These are phyloP conservation scores for Pogonophryne albipinna DNA, from an alignment of 2,797 vertebrate species.

Conservation along the genomic window DNA sequence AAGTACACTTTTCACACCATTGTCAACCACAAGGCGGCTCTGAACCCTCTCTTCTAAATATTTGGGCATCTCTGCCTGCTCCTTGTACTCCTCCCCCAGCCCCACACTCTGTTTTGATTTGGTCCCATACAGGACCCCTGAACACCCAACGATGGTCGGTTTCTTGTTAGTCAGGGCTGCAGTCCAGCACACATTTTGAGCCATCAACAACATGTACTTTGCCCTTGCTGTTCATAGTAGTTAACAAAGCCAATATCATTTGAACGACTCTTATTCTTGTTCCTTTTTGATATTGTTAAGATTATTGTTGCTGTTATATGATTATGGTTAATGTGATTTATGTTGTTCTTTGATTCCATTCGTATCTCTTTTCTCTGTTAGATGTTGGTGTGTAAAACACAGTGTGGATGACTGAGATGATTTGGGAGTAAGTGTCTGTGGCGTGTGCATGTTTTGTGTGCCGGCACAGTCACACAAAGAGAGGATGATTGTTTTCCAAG, in stretches of 20 bases:
- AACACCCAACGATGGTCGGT: slow-evolving; percentile 34
- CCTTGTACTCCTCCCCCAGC: slow-evolving; percentile 34
- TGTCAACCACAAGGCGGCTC: slow-evolving; percentile 58
- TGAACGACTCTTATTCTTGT: slow-evolving; percentile 76
- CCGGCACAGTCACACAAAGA: slow-evolving; percentile 67
- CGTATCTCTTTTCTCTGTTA: slow-evolving; percentile 80
- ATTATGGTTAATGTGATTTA: slow-evolving; percentile 83
- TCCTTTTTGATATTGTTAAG: slow-evolving; percentile 84
- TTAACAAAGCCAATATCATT: slow-evolving; percentile 83
- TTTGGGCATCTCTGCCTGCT: slow-evolving; percentile 31
- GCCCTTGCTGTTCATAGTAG: slow-evolving; percentile 84
- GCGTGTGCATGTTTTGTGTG: slow-evolving; percentile 69
- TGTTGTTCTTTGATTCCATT: slow-evolving; percentile 83
- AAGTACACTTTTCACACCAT: slow-evolving; percentile 53
- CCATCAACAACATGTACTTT: slow-evolving; percentile 77
- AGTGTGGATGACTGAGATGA: slow-evolving; percentile 62
- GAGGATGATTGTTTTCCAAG: slow-evolving; percentile 81
- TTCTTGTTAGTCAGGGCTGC: slow-evolving; percentile 64
- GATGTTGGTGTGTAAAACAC: slow-evolving; percentile 70
- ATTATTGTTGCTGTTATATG: slow-evolving; percentile 83
- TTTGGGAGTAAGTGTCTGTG: slow-evolving; percentile 61
- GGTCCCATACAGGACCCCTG: slow-evolving; percentile 52
- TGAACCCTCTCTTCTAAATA: slow-evolving; percentile 29
- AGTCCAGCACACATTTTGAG: slow-evolving; percentile 74
- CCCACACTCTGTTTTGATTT: slow-evolving; percentile 49